Conservation (phyloP, 2,797 vertebrate genomes). For the Siniperca scherzeri region DNA sequence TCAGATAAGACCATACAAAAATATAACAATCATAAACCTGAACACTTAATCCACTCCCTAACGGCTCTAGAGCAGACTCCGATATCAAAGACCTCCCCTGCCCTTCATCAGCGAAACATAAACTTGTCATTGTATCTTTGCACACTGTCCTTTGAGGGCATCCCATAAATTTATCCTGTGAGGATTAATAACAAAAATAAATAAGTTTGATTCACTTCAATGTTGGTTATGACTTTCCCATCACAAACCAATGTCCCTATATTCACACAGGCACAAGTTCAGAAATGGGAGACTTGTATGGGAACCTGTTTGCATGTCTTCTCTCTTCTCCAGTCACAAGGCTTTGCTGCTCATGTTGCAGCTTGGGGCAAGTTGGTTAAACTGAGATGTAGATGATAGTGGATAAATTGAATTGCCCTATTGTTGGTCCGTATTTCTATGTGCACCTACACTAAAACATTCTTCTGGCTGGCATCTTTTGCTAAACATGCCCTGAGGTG, state of each 20-base stretch:
- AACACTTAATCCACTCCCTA: conserved; percentile 29
- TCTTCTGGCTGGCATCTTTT: conserved; percentile 49
- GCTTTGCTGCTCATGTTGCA: conserved; percentile 60
- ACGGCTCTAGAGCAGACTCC: conserved; percentile 8
- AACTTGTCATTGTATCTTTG: conserved; percentile 46
- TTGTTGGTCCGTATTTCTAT: conserved; percentile 54
- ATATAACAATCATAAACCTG: conserved; percentile 30
- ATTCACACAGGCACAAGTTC: not conserved
- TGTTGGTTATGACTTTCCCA: no score
- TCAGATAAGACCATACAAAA: conserved; percentile 54
- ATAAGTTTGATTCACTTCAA: no score
- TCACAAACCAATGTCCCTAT: no score
- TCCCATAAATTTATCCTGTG: conserved; percentile 8
- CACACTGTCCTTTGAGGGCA: conserved; percentile 42
- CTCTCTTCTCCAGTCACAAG: conserved; percentile 79
- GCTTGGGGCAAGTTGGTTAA: conserved; percentile 66
- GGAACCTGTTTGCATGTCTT: conserved; percentile 62
- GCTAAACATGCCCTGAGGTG: conserved; percentile 54
- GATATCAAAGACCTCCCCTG: conserved; percentile 44
- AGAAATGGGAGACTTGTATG: conserved; percentile 32
- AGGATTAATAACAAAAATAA: not conserved
- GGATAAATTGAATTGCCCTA: conserved; percentile 69
- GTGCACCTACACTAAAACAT: conserved; percentile 61
- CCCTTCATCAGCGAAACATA: conserved; percentile 46
- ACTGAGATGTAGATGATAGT: conserved; percentile 71